These are phyloP conservation scores for Podocnemis expansa DNA, from an alignment of 2,113 vertebrate species.

Conservation along the genomic window DNA sequence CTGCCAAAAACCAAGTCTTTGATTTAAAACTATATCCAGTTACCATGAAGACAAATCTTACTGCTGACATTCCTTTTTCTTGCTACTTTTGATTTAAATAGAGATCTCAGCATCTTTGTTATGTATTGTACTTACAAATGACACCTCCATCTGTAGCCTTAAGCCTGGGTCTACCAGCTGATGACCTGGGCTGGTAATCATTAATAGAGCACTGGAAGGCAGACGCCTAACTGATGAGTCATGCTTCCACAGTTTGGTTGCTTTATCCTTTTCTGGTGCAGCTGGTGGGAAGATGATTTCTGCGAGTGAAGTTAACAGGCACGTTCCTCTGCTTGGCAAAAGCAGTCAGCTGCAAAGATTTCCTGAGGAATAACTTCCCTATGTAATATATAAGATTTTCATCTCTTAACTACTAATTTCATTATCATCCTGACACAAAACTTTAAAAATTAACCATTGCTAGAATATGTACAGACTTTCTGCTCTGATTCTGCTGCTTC, in stretches of 20 bases:
- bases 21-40: slow-evolving; percentile 25
- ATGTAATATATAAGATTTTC: slow-evolving; percentile 16
- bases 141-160: slow-evolving; percentile 8
- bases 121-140: slow-evolving; percentile 26
- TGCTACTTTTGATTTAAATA: neutral
- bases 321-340: slow-evolving; percentile 51
- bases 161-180: neutral
- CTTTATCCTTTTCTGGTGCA: slow-evolving; percentile 47
- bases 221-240: slow-evolving; percentile 53
- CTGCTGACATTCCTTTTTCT: neutral
- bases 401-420: neutral
- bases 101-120: neutral
- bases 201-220: neutral
- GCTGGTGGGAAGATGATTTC: slow-evolving; percentile 58
- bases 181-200: slow-evolving; percentile 35
- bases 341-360: slow-evolving; percentile 61
- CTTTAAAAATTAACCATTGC: slow-evolving; percentile 10
- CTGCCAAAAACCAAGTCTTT: slow-evolving; percentile 27
- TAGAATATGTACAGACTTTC: slow-evolving; percentile 1
- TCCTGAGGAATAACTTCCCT: slow-evolving; percentile 51
- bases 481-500: neutral
- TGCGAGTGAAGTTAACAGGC: slow-evolving; percentile 6
- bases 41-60: slow-evolving; percentile 4
- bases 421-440: neutral
- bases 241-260: slow-evolving; percentile 22